phyloP scores from a whole-genome alignment of 30 jellyfish, hydroid and myxozoan species.

The Aurelia aurita region DNA sequence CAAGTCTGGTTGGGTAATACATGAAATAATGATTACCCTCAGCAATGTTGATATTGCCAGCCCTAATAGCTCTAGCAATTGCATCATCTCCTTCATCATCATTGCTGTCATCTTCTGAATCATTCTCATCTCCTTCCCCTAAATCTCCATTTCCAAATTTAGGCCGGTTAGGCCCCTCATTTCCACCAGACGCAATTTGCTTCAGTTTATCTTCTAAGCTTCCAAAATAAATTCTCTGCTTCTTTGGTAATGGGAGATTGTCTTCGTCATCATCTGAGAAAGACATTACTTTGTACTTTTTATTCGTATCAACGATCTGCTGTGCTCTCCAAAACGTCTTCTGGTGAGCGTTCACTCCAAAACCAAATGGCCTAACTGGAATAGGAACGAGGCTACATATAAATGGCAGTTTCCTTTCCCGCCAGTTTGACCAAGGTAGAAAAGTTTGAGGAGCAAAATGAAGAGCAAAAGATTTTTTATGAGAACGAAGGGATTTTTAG shows the following conservation, averaged over 20 bases:
- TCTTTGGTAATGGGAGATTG: slow-evolving; percentile 79
- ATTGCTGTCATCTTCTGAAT: slow-evolving; percentile 22
- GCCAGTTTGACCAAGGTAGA: too few species aligned
- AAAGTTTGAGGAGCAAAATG: too few species aligned
- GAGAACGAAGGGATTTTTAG: too few species aligned
- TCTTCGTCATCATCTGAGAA: slow-evolving; percentile 81
- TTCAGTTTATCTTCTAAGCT: slow-evolving; percentile 94
- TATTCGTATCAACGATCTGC: too few species aligned
- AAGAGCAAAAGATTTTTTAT: too few species aligned
- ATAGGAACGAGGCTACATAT: too few species aligned
- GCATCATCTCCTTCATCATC: slow-evolving; percentile 52
- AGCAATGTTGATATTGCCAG: slow-evolving; percentile 73
- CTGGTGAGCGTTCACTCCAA: too few species aligned
- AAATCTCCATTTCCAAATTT: slow-evolving; percentile 21
- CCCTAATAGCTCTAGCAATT: slow-evolving; percentile 63
- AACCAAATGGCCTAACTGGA: too few species aligned
- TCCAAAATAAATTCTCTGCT: slow-evolving; percentile 90
- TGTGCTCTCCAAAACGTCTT: too few species aligned
- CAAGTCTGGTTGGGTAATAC: too few species aligned
- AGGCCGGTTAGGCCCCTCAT: background rate
- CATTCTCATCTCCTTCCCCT: slow-evolving; percentile 28
- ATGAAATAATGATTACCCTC: too few species aligned
- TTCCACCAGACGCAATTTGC: slow-evolving; percentile 38
- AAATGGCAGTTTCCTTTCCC: too few species aligned
- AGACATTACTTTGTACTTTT: slow-evolving; percentile 17